A percentile compares a stretch with the other conserved stretches of the same genome.
phyloP scores from a whole-genome alignment of 2,888 invertebrate species.

The Punctoribates punctum region DNA sequence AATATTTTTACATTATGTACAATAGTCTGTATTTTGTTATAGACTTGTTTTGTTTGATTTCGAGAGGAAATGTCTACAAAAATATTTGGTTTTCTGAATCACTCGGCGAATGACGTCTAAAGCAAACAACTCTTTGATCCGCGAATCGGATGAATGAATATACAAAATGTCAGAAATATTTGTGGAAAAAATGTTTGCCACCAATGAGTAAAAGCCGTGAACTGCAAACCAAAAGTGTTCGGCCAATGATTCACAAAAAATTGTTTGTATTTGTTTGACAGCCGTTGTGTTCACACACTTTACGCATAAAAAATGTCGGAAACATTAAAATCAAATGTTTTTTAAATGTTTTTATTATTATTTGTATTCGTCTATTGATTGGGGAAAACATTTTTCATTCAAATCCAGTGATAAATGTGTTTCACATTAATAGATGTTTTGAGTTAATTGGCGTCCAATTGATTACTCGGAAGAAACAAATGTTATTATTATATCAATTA shows the following conservation, averaged over 20 bases:
- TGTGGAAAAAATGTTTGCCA: background rate
- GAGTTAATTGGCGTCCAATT: background rate
- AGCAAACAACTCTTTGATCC: background rate
- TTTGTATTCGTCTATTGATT: background rate
- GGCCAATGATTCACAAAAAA: no score
- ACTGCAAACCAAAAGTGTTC: no score
- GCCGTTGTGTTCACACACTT: conserved; percentile 6
- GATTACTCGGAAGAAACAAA: background rate
- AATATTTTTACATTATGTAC: no score
- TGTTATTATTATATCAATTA: background rate
- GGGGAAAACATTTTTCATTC: no score
- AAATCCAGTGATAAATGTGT: no score
- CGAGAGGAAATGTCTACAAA: no score
- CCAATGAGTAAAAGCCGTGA: no score
- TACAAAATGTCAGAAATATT: background rate
- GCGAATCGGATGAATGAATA: background rate
- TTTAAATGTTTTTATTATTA: background rate
- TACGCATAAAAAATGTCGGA: conserved; percentile 14
- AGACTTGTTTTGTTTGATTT: no score
- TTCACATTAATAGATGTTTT: background rate
- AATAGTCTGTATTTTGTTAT: no score
- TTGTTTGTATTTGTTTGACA: background rate
- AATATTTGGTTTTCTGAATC: no score
- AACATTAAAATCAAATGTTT: conserved; percentile 16
- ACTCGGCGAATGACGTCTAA: no score